Percentiles rank a stretch among this genome's conserved stretches.
Evolutionary conservation across 2,888 invertebrate species (phyloP).

Genomic region (Eupithecia tripunctaria): DNA sequence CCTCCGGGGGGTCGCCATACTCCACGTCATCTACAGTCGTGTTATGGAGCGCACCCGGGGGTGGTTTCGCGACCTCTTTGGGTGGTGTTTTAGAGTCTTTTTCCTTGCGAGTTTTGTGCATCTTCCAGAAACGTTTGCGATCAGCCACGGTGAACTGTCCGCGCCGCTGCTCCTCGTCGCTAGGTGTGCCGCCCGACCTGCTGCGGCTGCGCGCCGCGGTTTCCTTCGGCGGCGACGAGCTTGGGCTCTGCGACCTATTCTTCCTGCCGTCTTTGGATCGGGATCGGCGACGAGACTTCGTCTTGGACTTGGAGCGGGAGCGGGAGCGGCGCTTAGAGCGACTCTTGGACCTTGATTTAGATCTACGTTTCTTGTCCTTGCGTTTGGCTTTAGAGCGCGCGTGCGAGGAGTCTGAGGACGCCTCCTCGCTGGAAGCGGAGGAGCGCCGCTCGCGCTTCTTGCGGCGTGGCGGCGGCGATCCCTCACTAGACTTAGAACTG

Average conservation of each 20-base stretch:
- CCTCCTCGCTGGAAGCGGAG: constrained; percentile 50
- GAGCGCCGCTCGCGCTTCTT: constrained; percentile 50
- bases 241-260: constrained; percentile 51
- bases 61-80: constrained; percentile 72
- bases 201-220: constrained; percentile 48
- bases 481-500: constrained; percentile 54
- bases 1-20: constrained; percentile 77
- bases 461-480: constrained; percentile 54
- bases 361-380: constrained; percentile 47
- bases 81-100: constrained; percentile 64
- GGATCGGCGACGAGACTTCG: constrained; percentile 55
- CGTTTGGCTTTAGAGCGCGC: constrained; percentile 57
- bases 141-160: constrained; percentile 80
- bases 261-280: constrained; percentile 39
- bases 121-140: constrained; percentile 77
- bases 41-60: constrained; percentile 72
- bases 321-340: constrained; percentile 60
- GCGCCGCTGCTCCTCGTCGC: constrained; percentile 73
- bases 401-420: constrained; percentile 55
- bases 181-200: constrained; percentile 55
- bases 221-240: constrained; percentile 59
- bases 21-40: constrained; percentile 69
- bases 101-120: constrained; percentile 67
- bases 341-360: constrained; percentile 58
- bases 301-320: constrained; percentile 41